These are phyloP conservation scores for Lottia scabra DNA, from an alignment of 2,888 invertebrate genomes.

Conservation along the genomic window DNA sequence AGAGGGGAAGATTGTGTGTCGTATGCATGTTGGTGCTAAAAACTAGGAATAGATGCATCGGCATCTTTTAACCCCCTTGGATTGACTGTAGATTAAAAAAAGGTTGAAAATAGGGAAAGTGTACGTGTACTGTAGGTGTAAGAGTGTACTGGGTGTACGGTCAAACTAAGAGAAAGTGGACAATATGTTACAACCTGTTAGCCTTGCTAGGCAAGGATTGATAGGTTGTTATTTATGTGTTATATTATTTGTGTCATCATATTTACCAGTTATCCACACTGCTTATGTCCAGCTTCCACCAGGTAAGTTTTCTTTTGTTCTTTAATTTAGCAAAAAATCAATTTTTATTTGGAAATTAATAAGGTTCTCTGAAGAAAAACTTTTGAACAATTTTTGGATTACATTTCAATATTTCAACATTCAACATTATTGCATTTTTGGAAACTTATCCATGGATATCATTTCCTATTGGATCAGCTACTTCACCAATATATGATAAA, in stretches of 20 bases:
- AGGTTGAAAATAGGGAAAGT: background rate
- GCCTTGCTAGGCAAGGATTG: conserved; percentile 4
- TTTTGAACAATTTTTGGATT: too few species aligned
- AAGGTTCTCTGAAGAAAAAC: too few species aligned
- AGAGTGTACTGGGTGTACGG: background rate
- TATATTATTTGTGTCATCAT: background rate
- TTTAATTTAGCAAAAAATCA: too few species aligned
- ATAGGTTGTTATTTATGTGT: background rate
- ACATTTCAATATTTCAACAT: too few species aligned
- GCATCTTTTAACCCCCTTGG: background rate
- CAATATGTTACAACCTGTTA: conserved; percentile 5
- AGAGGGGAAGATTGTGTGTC: background rate
- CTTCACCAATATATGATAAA: too few species aligned
- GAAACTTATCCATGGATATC: too few species aligned
- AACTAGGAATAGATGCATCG: background rate
- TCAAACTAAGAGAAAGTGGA: background rate
- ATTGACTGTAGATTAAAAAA: background rate
- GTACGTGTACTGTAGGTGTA: background rate
- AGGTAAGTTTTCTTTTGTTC: background rate
- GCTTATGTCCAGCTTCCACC: background rate
- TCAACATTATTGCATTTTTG: too few species aligned
- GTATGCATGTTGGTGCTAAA: background rate
- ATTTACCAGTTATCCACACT: conserved; percentile 3
- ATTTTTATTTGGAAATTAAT: too few species aligned
- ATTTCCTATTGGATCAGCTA: too few species aligned